Base-by-base conservation (phyloP, 1,140 invertebrate genomes). In the Doryteuthis pealeii region DNA sequence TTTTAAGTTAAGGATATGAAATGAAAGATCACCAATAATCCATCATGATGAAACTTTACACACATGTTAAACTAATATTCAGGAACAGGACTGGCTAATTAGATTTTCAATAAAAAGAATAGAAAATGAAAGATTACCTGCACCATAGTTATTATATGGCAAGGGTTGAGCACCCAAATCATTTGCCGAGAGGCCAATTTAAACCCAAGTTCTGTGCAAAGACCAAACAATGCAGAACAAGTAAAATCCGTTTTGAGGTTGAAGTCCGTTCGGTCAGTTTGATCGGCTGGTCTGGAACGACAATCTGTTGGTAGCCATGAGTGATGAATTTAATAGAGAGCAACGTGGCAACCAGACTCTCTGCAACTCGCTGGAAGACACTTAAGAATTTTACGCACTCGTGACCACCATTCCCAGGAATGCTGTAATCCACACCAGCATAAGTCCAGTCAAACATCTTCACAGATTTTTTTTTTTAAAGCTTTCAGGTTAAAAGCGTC, bases 111-210 rank as follows among this genome's bases (percentile, higher is more conserved):
- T n/a, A n/a, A n/a, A n/a, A n/a, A n/a, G n/a, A 62, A 68, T 5
- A 68, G 30, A 68, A 32, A 68, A 45, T n/a, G 0, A n/a, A 45
- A 31, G 28, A 85, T 85, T 83, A 96, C 94, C 91, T 97, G 95
- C 82, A 95, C 91, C 78, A 93, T 92, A 40, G 95, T 96, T 49
- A 94, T 93, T 54, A 97, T 90, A 89, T 98, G 96, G 87, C 96
- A 98, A 58, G 96, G 96, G 90, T 98, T 97, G 62, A 97, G 89
- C 67, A 96, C 90, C 90, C 96, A 98, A 88, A 97, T 95, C 86
- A 96, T 91, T 83, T 95, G 96, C 80, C 91, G 91, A 32, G 94
- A 95, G 67, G 94, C 91, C 86, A 96, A 93, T 88, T 97, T 97
- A 85, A 95, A 96, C 65, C 95, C 95, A 84, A 96, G 93, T 90